Evolutionary conservation across 2,113 vertebrate genomes (phyloP), one percentile per base, ranked within the genome.

Genomic region (Myanophis thanlyinensis): DNA sequence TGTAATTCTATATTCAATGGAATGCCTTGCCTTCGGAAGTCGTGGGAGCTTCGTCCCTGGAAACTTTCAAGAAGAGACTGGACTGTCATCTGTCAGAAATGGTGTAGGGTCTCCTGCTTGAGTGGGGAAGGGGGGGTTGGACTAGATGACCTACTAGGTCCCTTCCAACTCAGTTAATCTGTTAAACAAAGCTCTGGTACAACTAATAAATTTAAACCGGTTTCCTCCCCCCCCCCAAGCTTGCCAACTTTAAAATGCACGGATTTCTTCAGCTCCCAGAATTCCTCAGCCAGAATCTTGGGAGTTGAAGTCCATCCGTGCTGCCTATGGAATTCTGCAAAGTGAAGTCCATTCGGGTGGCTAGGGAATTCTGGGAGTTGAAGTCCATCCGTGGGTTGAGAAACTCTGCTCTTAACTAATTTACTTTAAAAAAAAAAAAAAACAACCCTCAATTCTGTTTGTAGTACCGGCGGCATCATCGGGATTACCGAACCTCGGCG

Each of bases 401-500:
- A 27, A 10, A 59, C 56, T 1, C 56, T 5, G 30, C 12, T n/a
- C 3, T 27, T n/a, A 22, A 30, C 1, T 12, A 11, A 1, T 25
- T 40, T 11, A 9, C 1, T 0, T n/a, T n/a, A n/a, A n/a, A n/a
- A n/a, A n/a, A n/a, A n/a, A n/a, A n/a, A n/a, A n/a, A n/a, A n/a
- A n/a, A n/a, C n/a, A n/a, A n/a, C n/a, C 1, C 59, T 91, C 89
- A 22, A 4, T 48, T n/a, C 13, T 1, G 0, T 62, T 0, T 49
- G 4, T 94, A 99, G 99, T 7, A 95, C 96, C 0, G 4, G 18
- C 0, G 95, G 98, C 48, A 88, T 98, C 87, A 98, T 99, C 0
- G 99, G 99, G 0, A 97, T 99, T 96, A 99, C 99, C 0, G 99
- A 99, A 96, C 99, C 99, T 0, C 98, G 99, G 93, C 98, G 99